A percentile compares a stretch with the other conserved stretches of the same genome.
phyloP scores from a whole-genome alignment of 2,888 invertebrate species.

The Drosophila atripex region DNA sequence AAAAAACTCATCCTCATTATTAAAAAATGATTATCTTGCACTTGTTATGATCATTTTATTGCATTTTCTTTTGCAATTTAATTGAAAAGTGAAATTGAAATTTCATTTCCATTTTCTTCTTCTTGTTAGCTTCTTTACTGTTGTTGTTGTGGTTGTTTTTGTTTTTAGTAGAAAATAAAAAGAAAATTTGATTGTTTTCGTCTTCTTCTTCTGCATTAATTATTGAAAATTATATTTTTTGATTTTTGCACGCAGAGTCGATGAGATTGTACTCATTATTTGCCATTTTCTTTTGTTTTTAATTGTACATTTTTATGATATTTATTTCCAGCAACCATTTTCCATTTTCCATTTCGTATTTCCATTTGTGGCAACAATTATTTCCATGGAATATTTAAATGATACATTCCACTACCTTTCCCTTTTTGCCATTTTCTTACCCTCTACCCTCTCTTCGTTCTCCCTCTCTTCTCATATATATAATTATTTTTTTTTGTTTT shows the following conservation, averaged over 20 bases:
- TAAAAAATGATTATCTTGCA: slow-evolving; percentile 9
- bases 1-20: too few relatives aligned
- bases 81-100: slow-evolving; percentile 76
- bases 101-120: slow-evolving; percentile 23
- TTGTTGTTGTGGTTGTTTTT: too few relatives aligned
- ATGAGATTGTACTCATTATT: slow-evolving; percentile 35
- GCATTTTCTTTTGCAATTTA: slow-evolving; percentile 42
- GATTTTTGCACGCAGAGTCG: slow-evolving; percentile 23
- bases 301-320: slow-evolving; percentile 17
- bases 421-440: too few relatives aligned
- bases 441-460: not conserved
- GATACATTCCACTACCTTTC: slow-evolving; percentile 8
- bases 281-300: slow-evolving; percentile 34
- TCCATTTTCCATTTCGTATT: not conserved
- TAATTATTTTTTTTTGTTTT: not conserved
- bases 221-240: slow-evolving; percentile 55
- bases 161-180: not conserved
- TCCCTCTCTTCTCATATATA: not conserved
- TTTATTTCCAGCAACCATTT: not conserved
- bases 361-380: slow-evolving; percentile 28
- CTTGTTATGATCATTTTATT: slow-evolving; percentile 3
- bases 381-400: slow-evolving; percentile 37
- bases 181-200: slow-evolving; percentile 25
- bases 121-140: not conserved
- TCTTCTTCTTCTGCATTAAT: slow-evolving; percentile 50